Evolutionary conservation across 2,113 vertebrate species (phyloP).

Genomic region (Labrus mixtus): DNA sequence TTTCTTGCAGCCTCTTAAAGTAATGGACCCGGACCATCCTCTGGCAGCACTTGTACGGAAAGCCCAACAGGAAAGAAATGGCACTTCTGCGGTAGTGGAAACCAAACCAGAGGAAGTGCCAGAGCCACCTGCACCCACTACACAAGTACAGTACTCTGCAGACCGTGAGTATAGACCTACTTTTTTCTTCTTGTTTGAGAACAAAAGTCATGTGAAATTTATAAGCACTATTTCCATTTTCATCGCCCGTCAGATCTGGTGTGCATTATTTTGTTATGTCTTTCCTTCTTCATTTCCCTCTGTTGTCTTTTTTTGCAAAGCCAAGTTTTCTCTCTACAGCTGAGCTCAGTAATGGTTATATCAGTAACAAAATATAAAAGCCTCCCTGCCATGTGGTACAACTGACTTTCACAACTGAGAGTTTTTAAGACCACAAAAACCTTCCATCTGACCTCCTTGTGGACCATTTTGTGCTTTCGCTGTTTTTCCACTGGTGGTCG

Average conservation of each 20-base stretch:
- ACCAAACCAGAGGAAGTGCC: constrained; percentile 78
- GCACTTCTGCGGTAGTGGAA: constrained; percentile 67
- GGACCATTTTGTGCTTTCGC: not conserved
- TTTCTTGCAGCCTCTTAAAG: constrained; percentile 89
- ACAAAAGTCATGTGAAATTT: not conserved
- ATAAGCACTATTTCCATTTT: not conserved
- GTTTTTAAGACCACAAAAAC: not conserved
- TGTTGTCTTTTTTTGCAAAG: not conserved
- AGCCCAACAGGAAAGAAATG: constrained; percentile 90
- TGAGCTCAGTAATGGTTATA: not conserved
- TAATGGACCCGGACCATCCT: constrained; percentile 97
- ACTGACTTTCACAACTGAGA: not conserved
- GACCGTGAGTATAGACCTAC: constrained; percentile 88
- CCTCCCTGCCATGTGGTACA: not conserved
- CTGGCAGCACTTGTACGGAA: constrained; percentile 93
- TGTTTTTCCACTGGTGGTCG: not conserved
- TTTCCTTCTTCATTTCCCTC: constrained; percentile 3
- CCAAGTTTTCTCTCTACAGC: not conserved
- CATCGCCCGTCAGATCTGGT: not conserved
- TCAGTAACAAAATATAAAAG: not conserved
- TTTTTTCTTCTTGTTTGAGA: not conserved
- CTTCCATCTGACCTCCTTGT: not conserved
- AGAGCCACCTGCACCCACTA: constrained; percentile 58
- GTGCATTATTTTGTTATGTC: not conserved
- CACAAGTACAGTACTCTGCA: constrained; percentile 86